Evolutionary conservation across 2,113 vertebrate genomes (phyloP).

Genomic region (Atrichornis clamosus): DNA sequence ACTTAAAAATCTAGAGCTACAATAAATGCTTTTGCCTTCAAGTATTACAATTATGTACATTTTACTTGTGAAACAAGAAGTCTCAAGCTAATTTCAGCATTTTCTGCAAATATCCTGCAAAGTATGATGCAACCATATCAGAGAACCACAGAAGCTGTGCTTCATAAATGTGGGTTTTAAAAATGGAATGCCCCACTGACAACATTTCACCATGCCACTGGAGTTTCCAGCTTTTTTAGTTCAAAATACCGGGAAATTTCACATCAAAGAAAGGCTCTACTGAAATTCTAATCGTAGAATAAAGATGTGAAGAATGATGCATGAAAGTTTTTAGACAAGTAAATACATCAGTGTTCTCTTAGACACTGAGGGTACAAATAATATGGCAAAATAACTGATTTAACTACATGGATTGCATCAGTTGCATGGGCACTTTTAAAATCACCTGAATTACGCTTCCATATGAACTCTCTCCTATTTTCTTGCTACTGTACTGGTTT

Average conservation of each 20-base stretch:
- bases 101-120: not conserved
- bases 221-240: not conserved
- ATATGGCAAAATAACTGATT: not conserved
- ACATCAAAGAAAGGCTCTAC: not conserved
- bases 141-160: not conserved
- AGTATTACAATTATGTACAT: not conserved
- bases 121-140: not conserved
- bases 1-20: not conserved
- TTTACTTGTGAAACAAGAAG: not conserved
- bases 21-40: not conserved
- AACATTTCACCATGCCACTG: not conserved
- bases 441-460: not conserved
- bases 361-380: not conserved
- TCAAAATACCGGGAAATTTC: not conserved
- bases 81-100: not conserved
- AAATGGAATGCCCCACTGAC: not conserved
- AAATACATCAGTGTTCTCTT: not conserved
- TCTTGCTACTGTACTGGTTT: not conserved
- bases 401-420: not conserved
- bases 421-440: not conserved
- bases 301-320: not conserved
- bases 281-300: not conserved
- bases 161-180: not conserved
- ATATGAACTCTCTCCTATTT: not conserved
- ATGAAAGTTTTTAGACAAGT: not conserved